A percentile compares a stretch with the other conserved stretches of the same genome.
phyloP scores from a whole-genome alignment of 2,888 invertebrate species.

The Lasioglossum lativentre region DNA sequence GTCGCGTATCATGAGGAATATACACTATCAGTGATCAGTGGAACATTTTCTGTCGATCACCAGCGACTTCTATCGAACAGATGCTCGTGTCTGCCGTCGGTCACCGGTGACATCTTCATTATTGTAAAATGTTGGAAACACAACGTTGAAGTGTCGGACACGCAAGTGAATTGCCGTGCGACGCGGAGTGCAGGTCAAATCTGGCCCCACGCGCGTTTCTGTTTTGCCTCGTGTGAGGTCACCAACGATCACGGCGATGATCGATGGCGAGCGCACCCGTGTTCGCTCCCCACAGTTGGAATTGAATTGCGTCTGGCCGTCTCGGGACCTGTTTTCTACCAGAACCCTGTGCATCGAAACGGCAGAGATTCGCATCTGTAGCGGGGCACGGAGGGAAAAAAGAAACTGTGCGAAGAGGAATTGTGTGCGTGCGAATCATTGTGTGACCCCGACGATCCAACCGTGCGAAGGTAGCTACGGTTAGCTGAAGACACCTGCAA shows the following conservation, averaged over 20 bases:
- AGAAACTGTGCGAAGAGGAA: background rate
- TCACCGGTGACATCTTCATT: background rate
- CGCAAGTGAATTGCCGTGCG: background rate
- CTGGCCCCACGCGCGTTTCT: slow-evolving; percentile 38
- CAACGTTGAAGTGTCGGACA: background rate
- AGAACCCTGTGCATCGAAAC: slow-evolving; percentile 22
- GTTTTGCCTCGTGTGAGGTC: slow-evolving; percentile 40
- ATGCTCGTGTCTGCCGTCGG: background rate
- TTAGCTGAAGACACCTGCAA: background rate
- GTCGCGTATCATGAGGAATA: background rate
- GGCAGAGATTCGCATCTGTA: background rate
- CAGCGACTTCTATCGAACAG: background rate
- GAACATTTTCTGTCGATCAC: background rate
- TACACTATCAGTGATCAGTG: background rate
- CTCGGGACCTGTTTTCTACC: slow-evolving; percentile 1
- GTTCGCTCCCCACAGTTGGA: background rate
- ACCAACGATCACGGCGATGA: slow-evolving; percentile 27
- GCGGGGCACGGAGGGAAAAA: background rate
- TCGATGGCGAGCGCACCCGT: slow-evolving; percentile 48
- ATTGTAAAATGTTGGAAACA: background rate
- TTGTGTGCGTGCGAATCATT: background rate
- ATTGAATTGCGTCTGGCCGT: slow-evolving; percentile 5
- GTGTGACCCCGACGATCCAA: background rate
- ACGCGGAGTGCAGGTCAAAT: slow-evolving; percentile 34
- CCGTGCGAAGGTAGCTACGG: background rate